These are phyloP conservation scores for Lophochroa leadbeateri DNA, from an alignment of 2,113 vertebrate genomes.

Conservation along the genomic window DNA sequence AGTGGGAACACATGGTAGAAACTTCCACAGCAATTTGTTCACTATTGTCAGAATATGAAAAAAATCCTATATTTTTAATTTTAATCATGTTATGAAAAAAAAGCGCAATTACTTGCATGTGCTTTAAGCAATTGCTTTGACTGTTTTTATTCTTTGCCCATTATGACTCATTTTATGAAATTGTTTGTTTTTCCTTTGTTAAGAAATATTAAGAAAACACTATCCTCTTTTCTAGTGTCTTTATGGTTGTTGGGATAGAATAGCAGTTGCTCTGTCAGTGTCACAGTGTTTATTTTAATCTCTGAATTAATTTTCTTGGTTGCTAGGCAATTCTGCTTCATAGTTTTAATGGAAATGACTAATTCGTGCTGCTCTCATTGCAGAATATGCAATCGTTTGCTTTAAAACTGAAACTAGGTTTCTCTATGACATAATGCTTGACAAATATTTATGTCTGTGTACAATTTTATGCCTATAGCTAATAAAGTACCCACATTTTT, in stretches of 20 bases:
- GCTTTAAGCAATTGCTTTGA: not conserved
- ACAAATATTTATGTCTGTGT: not conserved
- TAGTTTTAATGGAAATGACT: slow-evolving; percentile 63
- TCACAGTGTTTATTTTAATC: slow-evolving; percentile 55
- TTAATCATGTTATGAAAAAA: not conserved
- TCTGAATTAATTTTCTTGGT: slow-evolving; percentile 62
- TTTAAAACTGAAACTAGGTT: slow-evolving; percentile 17
- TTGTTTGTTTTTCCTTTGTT: not conserved
- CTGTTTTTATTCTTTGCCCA: not conserved
- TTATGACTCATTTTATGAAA: not conserved
- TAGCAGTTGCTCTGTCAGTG: slow-evolving; percentile 27
- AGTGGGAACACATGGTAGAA: not conserved
- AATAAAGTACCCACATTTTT: not conserved
- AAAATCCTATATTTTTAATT: not conserved
- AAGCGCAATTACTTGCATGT: not conserved
- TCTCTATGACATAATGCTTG: slow-evolving; percentile 14
- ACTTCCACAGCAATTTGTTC: not conserved
- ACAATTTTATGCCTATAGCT: not conserved
- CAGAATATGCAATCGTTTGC: not conserved
- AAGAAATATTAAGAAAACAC: not conserved
- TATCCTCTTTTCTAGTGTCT: not conserved
- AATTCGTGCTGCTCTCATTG: slow-evolving; percentile 15
- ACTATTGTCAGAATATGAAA: not conserved
- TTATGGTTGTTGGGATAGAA: not conserved
- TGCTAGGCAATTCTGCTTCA: slow-evolving; percentile 65